Percentiles rank a stretch among this genome's conserved stretches.
Evolutionary conservation across 2,888 invertebrate species (phyloP).

Genomic region (Bhutanitis thaidina): DNA sequence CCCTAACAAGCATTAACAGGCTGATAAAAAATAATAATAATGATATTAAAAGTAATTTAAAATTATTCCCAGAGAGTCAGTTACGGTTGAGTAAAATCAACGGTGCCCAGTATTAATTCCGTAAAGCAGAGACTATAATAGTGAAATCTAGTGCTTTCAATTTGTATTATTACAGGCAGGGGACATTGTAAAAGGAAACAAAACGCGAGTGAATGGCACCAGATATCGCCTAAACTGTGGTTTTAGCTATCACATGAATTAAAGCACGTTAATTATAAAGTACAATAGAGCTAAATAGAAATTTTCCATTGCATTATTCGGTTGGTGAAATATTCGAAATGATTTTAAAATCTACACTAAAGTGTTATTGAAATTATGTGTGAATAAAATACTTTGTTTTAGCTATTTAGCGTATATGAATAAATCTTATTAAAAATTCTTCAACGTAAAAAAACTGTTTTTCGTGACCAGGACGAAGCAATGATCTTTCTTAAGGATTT

Average conservation of each 20-base stretch:
- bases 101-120: conserved; percentile 5
- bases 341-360: background rate
- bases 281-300: conserved; percentile 8
- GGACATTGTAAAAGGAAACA: conserved; percentile 40
- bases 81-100: too few species aligned
- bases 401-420: too few species aligned
- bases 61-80: too few species aligned
- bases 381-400: too few species aligned
- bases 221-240: conserved; percentile 32
- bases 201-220: conserved; percentile 33
- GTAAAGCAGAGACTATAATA: conserved; percentile 17
- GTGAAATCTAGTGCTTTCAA: conserved; percentile 19
- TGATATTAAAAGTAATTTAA: too few species aligned
- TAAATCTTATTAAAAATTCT: too few species aligned
- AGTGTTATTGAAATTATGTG: too few species aligned
- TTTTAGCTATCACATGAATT: conserved; percentile 33
- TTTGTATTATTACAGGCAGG: conserved; percentile 43
- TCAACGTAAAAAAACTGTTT: too few species aligned
- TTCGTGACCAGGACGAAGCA: too few species aligned
- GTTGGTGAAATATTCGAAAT: background rate
- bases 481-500: too few species aligned
- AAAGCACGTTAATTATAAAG: conserved; percentile 21
- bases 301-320: conserved; percentile 14
- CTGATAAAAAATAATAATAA: too few species aligned
- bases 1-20: too few species aligned